Base-by-base conservation (phyloP, 2,113 vertebrate genomes). In the Tiliqua scincoides region DNA sequence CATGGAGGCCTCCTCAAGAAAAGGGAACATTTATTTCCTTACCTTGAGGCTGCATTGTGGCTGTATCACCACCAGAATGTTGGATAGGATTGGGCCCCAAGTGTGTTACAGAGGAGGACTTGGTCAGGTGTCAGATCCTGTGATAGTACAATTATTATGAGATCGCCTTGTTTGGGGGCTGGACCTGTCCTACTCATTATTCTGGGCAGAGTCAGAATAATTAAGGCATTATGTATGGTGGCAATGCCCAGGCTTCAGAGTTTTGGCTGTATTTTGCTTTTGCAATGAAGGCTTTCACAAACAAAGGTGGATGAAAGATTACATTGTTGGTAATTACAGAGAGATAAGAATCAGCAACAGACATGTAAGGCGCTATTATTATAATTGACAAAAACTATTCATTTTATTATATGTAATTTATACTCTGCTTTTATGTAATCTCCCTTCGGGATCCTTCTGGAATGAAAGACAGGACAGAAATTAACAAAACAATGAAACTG, bases 251-350 rank as follows among this genome's bases (percentile, higher is more conserved):
- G 54, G 52, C 54, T 77, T 62, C 77, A 61, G 32, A 25, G 17
- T 25, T 62, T 62, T 32, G 37, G 59, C 32, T 35, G 61, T 21
- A 30, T 27, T 20, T 15, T 54, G 59, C 72, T 18, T 75, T 84
- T 52, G 61, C n/a, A 76, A 25, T 18, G 18, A 52, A 84, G 25
- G 61, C 40, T 75, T 75, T 52, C 72, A 35, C 76, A 75, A 63
- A 76, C 40, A 84, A 2, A 84, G 72, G 83, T 76, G 40, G 61
- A 48, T 43, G 62, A 74, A 63, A 48, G 71, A 62, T 82, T 75
- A 76, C 2, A 3, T 65, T 10, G 6, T n/a, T 21, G 54, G 57
- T 37, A 78, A 78, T 78, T 78, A 61, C 76, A 78, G n/a, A 61
- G 1, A 37, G 32, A 14, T 68, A 68, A 68, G 67, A n/a, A 32